Conservation (phyloP, 1,140 invertebrate species). For the Bombus polaris region DNA sequence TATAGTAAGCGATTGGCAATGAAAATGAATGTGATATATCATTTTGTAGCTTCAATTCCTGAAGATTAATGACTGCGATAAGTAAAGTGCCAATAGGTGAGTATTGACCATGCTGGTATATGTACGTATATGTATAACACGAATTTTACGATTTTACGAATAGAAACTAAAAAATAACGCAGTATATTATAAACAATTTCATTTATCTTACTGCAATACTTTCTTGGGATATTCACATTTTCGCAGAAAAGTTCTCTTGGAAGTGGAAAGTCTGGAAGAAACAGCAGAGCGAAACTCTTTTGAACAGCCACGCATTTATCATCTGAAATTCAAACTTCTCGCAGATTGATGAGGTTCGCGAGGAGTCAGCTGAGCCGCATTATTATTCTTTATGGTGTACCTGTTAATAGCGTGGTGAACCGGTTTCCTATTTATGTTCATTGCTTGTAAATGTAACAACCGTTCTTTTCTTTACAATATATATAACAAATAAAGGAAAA, state of each 20-base stretch:
- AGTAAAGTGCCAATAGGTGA: no score
- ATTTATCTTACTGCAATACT: not conserved
- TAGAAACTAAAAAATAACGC: no score
- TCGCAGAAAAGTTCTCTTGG: not conserved
- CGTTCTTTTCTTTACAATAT: not conserved
- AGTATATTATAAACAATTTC: not conserved
- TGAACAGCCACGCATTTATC: constrained; percentile 2
- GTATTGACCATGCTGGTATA: no score
- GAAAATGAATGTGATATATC: no score
- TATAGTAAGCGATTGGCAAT: no score
- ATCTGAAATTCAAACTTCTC: constrained; percentile 4
- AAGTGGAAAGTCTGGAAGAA: not conserved
- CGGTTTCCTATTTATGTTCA: not conserved
- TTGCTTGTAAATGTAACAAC: not conserved
- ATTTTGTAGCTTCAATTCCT: no score
- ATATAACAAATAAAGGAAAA: not conserved
- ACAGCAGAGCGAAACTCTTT: not conserved
- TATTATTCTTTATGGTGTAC: not conserved
- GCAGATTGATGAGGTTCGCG: not conserved
- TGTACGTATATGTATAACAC: no score
- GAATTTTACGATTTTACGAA: not conserved
- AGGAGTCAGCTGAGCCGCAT: not conserved
- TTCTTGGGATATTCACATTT: not conserved
- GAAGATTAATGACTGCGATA: no score
- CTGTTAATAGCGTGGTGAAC: not conserved